These are phyloP conservation scores for Carassius auratus DNA, from an alignment of 2,113 vertebrate genomes.

Conservation along the genomic window DNA sequence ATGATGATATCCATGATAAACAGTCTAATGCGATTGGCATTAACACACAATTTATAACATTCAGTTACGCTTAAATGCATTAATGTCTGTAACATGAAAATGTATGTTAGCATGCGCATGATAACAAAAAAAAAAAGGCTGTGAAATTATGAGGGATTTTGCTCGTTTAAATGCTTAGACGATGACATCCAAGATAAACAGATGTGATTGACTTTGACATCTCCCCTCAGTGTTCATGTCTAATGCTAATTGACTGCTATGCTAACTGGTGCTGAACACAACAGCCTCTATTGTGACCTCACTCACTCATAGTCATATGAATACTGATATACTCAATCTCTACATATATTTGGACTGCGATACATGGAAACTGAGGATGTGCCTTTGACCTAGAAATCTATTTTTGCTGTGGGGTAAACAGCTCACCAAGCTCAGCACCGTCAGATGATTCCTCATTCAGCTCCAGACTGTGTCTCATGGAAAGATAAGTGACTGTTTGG, in stretches of 20 bases:
- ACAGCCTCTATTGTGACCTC: too few relatives aligned
- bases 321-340: background rate
- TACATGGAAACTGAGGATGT: constrained; percentile 16
- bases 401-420: constrained; percentile 39
- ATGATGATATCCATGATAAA: background rate
- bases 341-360: constrained; percentile 7
- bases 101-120: background rate
- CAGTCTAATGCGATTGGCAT: background rate
- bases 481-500: constrained; percentile 25
- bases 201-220: background rate
- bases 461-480: too few relatives aligned
- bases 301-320: background rate
- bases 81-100: background rate
- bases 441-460: background rate
- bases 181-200: background rate
- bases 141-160: background rate
- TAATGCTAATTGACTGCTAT: constrained; percentile 24
- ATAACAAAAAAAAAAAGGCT: background rate
- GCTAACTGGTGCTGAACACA: too few relatives aligned
- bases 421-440: background rate
- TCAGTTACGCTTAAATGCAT: background rate
- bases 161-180: background rate
- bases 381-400: constrained; percentile 46
- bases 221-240: constrained; percentile 1
- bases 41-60: background rate